Percentiles rank a stretch among this genome's conserved stretches.
Evolutionary conservation across 2,888 invertebrate species (phyloP).

Genomic region (Hydropsyche betteni): DNA sequence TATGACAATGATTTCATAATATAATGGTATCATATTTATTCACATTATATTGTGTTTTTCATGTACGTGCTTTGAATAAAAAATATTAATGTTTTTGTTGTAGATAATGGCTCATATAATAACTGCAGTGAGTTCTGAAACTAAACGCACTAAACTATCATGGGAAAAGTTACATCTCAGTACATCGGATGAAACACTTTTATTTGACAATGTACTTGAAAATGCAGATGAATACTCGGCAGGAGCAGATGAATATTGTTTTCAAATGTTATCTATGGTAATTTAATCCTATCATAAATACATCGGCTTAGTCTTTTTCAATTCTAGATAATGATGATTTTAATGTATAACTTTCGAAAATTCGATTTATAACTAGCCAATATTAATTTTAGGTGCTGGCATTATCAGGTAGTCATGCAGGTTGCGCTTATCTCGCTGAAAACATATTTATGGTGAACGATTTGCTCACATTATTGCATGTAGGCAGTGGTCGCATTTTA

Average conservation of each 20-base stretch:
- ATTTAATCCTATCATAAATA: neutral
- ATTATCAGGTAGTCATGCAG: constrained; percentile 90
- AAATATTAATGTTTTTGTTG: neutral
- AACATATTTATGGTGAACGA: constrained; percentile 87
- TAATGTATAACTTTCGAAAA: too few relatives aligned
- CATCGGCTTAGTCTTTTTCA: too few relatives aligned
- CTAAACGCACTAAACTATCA: constrained; percentile 85
- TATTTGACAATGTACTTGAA: constrained; percentile 48
- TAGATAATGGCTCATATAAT: constrained; percentile 89
- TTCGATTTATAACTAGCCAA: neutral
- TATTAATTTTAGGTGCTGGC: constrained; percentile 70
- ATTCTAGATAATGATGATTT: too few relatives aligned
- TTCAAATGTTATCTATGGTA: constrained; percentile 95
- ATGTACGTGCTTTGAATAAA: neutral
- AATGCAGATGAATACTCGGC: constrained; percentile 55
- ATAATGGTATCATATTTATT: constrained; percentile 7
- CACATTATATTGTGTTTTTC: neutral
- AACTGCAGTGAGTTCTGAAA: constrained; percentile 90
- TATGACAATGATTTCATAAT: constrained; percentile 54
- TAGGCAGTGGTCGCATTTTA: constrained; percentile 94
- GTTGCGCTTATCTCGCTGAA: constrained; percentile 88
- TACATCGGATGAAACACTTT: constrained; percentile 56
- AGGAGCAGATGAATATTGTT: constrained; percentile 89
- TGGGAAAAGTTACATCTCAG: constrained; percentile 76
- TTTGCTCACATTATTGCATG: constrained; percentile 86